Percentiles rank a stretch among this genome's conserved stretches.
Evolutionary conservation across 2,888 invertebrate genomes (phyloP).

Genomic region (Ischnura elegans): DNA sequence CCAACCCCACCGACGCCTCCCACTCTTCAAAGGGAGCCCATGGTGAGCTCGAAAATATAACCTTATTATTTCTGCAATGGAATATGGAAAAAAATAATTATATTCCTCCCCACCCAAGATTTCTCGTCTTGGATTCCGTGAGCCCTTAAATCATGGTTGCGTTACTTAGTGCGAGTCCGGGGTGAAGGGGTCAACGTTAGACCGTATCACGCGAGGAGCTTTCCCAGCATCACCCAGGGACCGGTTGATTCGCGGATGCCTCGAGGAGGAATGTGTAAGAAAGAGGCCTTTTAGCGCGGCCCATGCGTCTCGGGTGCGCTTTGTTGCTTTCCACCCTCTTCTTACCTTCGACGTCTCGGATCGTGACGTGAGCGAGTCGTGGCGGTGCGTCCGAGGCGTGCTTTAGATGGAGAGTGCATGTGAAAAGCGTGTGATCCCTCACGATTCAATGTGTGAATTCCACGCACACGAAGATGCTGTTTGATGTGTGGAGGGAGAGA

Average conservation of each 20-base stretch:
- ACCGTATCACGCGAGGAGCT: not conserved
- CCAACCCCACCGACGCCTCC: not conserved
- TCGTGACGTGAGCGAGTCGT: not conserved
- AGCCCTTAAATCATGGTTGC: slow-evolving; percentile 3
- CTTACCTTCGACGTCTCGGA: not conserved
- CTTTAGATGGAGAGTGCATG: not conserved
- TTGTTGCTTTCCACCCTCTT: not conserved
- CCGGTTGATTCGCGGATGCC: not conserved
- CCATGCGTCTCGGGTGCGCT: not conserved
- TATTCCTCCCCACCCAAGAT: not conserved
- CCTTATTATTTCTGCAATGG: not conserved
- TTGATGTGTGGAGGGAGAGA: not conserved
- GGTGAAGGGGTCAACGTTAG: not conserved
- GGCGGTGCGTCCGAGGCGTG: not conserved
- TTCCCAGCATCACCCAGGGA: not conserved
- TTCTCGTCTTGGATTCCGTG: not conserved
- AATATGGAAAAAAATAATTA: not conserved
- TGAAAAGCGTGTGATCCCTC: not conserved
- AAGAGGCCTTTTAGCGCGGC: slow-evolving; percentile 12
- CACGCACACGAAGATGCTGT: not conserved
- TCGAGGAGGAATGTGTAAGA: not conserved
- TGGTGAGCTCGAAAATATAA: slow-evolving; percentile 20
- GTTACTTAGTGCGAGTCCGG: not conserved
- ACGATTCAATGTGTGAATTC: not conserved
- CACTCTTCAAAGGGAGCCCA: not conserved